Base-by-base conservation (phyloP, 2,113 vertebrate species). In the Charina bottae region DNA sequence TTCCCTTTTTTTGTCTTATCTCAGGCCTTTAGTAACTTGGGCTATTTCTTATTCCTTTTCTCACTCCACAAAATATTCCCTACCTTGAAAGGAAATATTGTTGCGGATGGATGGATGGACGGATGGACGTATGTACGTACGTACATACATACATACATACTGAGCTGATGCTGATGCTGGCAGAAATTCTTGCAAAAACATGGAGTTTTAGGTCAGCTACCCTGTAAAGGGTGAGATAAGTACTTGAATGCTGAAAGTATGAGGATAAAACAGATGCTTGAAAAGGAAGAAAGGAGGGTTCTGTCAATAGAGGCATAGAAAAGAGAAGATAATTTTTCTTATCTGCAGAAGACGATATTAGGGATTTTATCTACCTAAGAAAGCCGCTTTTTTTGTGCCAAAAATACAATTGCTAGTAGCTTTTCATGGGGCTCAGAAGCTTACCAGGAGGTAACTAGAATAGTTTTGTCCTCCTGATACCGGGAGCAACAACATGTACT, bases 401-500 rank as follows among this genome's bases (percentile, higher is more conserved):
- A 92, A 83, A 94, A 72, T 68, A 86, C 86, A 78, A 24, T 96
- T 96, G 95, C 94, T 96, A 93, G 72, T 94, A 96, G 96, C 91
- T 92, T 93, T 46, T 83, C 7, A 68, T 28, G 90, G 92, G 94
- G 90, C 92, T 91, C 0, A 0, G 94, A 93, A 94, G 94, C 93
- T 90, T 0, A 13, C 93, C 91, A 90, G 91, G 93, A 90, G 95
- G 83, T 93, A 87, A 93, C 95, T 94, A 90, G 90, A 95, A 93
- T 91, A 94, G 95, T 95, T 96, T 96, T 96, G 95, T 96, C 2
- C 87, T 62, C 12, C 93, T 84, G 85, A 91, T 86, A 64, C 95
- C 94, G 91, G 94, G 95, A 93, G 95, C 94, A 93, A 90, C 92
- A 94, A 92, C 93, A 1, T 94, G 93, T 93, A 91, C 92, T 97